Evolutionary conservation across 2,797 vertebrate species (phyloP).

Genomic region (Huso huso): DNA sequence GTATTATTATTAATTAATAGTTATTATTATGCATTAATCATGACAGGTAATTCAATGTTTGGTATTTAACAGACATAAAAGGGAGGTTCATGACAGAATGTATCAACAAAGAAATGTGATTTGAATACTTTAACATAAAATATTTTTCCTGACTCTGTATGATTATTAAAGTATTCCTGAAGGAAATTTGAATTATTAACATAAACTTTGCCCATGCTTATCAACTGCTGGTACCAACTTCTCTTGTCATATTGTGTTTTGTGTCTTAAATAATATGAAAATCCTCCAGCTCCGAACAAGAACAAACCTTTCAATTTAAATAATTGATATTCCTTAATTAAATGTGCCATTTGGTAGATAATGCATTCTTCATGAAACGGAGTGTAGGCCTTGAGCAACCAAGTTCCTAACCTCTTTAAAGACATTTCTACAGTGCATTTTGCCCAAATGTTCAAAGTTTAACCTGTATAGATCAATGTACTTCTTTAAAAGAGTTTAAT

Average conservation of each 20-base stretch:
- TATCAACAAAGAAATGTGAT: too few relatives aligned
- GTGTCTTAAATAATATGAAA: constrained; percentile 47
- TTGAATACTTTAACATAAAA: too few relatives aligned
- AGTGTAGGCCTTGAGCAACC: constrained; percentile 79
- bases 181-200: too few relatives aligned
- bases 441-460: constrained; percentile 96
- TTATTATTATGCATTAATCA: background rate
- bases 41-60: background rate
- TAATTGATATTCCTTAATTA: constrained; percentile 96
- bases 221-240: constrained; percentile 8
- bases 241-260: constrained; percentile 46
- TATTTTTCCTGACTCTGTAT: too few relatives aligned
- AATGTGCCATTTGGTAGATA: constrained; percentile 82
- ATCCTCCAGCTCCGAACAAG: constrained; percentile 69
- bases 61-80: background rate
- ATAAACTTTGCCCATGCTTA: too few relatives aligned
- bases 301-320: constrained; percentile 80
- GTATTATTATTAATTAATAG: too few relatives aligned
- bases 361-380: constrained; percentile 81
- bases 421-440: constrained; percentile 88
- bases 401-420: constrained; percentile 76
- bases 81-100: too few relatives aligned
- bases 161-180: too few relatives aligned
- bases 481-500: constrained; percentile 99
- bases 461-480: constrained; percentile 99